Base-by-base conservation (phyloP, 1,140 invertebrate species). In the Anoplolepis gracilipes region DNA sequence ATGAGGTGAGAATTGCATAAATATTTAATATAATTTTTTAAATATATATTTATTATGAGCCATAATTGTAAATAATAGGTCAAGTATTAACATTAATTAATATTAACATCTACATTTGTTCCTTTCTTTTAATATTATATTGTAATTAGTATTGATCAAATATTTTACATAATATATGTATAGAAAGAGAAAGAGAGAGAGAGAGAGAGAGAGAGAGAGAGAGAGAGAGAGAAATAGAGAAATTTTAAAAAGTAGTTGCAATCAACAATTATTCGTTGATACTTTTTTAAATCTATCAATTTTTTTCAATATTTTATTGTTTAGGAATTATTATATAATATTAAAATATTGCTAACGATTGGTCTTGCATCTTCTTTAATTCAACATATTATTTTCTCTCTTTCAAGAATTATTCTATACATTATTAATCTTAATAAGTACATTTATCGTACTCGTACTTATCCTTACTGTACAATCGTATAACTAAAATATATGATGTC, bases 401-500 rank as follows among this genome's bases (percentile, higher is more conserved):
- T 36, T 6, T 72, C 28, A 72, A 72, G 3, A 72, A 36, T 11
- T 57, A 30, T 57, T 25, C 1, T n/a, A 11, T 8, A 33, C n/a
- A 19, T 49, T 62, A 62, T 22, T 61, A 42, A 61, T 25, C 19
- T 75, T 59, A 39, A 39, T 57, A 25, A 59, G 0, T 53, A 75
- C 39, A 57, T 76, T n/a, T 22, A 36, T 13, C 13, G n/a, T 64
- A 49, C 19, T 78, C n/a, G 25, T 28, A 42, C 25, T 22, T 36
- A 36, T 36, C 3, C 33, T 67, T 81, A 59, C 7, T 30, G 4
- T 13, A 59, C 53, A 82, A 33, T 82, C 19, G 28, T 33, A 8
- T 13, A 25, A 33, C 19, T 82, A 59, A 82, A 46, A 79, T 70
- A 79, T 49, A 49, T 16, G 22, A 65, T 39, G 62, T 79, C 10